Evolutionary conservation across 2,888 invertebrate species (phyloP).

Genomic region (Mactromeris polynyma): DNA sequence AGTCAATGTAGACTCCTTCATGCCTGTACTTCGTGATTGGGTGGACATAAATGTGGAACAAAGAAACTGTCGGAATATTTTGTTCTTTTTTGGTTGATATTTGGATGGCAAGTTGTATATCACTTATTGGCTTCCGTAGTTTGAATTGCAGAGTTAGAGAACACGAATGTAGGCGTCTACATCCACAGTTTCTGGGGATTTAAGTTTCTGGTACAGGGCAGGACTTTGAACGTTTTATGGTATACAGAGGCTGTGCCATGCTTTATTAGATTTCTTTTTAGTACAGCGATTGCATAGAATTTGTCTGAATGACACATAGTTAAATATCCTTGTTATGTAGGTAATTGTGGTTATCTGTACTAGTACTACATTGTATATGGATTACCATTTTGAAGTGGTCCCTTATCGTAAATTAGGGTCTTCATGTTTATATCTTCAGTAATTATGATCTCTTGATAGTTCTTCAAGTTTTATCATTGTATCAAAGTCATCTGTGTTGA

Average conservation of each 20-base stretch:
- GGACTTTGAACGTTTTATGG: neutral
- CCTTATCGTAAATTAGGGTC: neutral
- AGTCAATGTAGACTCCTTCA: too few relatives aligned
- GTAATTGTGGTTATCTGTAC: neutral
- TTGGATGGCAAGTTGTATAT: too few relatives aligned
- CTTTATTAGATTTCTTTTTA: neutral
- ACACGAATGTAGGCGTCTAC: too few relatives aligned
- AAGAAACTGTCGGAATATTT: too few relatives aligned
- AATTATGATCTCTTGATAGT: constrained; percentile 2
- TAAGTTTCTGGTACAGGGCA: too few relatives aligned
- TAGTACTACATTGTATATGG: neutral
- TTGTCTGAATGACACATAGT: neutral
- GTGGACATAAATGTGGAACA: too few relatives aligned
- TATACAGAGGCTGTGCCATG: neutral
- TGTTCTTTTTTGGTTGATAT: too few relatives aligned
- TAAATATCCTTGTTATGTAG: neutral
- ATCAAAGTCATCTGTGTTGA: neutral
- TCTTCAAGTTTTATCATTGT: neutral
- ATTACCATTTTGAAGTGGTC: neutral
- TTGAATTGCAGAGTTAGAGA: too few relatives aligned
- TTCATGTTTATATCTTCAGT: neutral
- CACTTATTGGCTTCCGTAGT: too few relatives aligned
- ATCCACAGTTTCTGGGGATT: too few relatives aligned
- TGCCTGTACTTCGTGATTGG: too few relatives aligned
- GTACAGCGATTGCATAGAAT: neutral